Evolutionary conservation across 2,888 invertebrate genomes (phyloP).

Genomic region (Coecobrya sp.): DNA sequence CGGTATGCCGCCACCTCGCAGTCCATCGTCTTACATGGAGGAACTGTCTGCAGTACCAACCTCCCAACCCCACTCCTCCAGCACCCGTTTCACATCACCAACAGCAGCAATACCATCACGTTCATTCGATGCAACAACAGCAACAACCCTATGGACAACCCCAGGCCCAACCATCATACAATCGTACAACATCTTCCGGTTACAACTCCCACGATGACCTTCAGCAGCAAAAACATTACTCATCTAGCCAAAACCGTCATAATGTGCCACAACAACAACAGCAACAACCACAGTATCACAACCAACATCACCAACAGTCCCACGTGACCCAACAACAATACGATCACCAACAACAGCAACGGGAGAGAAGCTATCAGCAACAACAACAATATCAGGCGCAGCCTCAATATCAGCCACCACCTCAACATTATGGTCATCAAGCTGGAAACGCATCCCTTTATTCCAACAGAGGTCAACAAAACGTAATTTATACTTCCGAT

Average conservation of each 20-base stretch:
- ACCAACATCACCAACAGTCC: constrained; percentile 90
- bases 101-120: constrained; percentile 86
- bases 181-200: constrained; percentile 80
- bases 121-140: constrained; percentile 86
- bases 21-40: constrained; percentile 85
- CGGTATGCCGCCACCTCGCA: constrained; percentile 83
- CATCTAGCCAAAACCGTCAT: constrained; percentile 71
- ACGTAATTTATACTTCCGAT: constrained; percentile 94
- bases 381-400: constrained; percentile 75
- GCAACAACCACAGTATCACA: constrained; percentile 83
- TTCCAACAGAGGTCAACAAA: constrained; percentile 84
- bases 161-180: constrained; percentile 75
- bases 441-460: constrained; percentile 83
- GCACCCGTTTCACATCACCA: constrained; percentile 78
- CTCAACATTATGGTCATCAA: constrained; percentile 80
- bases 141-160: constrained; percentile 83
- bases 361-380: constrained; percentile 71
- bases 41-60: constrained; percentile 84
- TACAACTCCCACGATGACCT: constrained; percentile 83
- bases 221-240: constrained; percentile 84
- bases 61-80: constrained; percentile 81
- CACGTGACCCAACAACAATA: constrained; percentile 55
- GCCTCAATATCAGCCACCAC: constrained; percentile 76
- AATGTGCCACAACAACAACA: constrained; percentile 86
- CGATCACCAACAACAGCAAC: constrained; percentile 65